A percentile compares a stretch with the other conserved stretches of the same genome.
Conservation (phyloP, 2,113 vertebrate species). For the Ameiurus melas region DNA sequence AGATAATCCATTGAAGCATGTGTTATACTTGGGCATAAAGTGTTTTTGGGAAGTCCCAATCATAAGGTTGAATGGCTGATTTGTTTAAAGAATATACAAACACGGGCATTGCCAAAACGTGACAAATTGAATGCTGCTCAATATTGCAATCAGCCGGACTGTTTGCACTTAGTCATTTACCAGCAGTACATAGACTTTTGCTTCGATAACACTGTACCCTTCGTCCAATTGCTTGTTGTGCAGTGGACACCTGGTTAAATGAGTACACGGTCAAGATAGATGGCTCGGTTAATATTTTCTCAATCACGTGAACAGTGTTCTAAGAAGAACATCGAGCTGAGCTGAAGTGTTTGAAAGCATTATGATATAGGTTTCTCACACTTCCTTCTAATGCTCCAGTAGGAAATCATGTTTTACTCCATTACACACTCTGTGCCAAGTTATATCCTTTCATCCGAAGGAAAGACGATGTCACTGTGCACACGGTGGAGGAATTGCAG, state of each 20-base stretch:
- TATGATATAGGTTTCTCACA: not conserved
- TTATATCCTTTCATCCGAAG: slow-evolving; percentile 5
- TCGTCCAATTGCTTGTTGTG: slow-evolving; percentile 4
- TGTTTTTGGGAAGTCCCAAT: not conserved
- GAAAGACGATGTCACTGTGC: slow-evolving; percentile 28
- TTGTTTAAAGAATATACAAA: not conserved
- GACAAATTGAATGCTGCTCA: slow-evolving; percentile 10
- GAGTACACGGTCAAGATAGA: not conserved
- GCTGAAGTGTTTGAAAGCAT: slow-evolving; percentile 11
- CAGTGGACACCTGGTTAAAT: not conserved
- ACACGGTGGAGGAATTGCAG: not conserved
- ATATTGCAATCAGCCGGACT: not conserved
- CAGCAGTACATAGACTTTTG: slow-evolving; percentile 19
- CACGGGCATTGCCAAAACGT: not conserved
- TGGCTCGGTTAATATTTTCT: not conserved
- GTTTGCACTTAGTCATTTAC: slow-evolving; percentile 42
- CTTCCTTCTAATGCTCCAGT: slow-evolving; percentile 16
- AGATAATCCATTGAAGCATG: not conserved
- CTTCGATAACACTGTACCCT: not conserved
- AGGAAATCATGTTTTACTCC: not conserved
- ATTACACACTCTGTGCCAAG: slow-evolving; percentile 12
- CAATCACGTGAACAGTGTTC: not conserved
- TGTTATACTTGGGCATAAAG: not conserved
- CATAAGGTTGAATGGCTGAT: not conserved
- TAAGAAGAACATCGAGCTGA: not conserved